Percentiles rank a stretch among this genome's conserved stretches.
Conservation (phyloP, 2,888 invertebrate species). For the Philopedon plagiatum region DNA sequence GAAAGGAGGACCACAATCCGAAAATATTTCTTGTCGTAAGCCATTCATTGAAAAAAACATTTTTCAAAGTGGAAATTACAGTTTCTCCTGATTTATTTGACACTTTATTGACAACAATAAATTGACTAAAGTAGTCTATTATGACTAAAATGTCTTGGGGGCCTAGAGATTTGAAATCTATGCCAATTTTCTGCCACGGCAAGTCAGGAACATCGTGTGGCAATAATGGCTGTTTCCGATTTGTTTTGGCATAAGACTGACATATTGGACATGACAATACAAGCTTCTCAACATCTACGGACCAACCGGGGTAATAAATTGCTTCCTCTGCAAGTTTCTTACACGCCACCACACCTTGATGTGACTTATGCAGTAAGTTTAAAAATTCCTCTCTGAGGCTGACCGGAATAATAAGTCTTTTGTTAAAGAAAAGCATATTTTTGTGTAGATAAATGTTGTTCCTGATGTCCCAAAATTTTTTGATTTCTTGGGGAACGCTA, state of each 20-base stretch:
- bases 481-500: no score
- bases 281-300: no score
- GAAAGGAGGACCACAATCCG: neutral
- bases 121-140: no score
- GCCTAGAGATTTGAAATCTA: conserved; percentile 35
- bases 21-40: neutral
- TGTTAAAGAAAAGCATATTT: no score
- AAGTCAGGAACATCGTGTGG: conserved; percentile 34
- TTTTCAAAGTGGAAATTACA: conserved; percentile 22
- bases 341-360: no score
- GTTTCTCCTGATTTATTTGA: conserved; percentile 23
- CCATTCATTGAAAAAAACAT: neutral
- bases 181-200: conserved; percentile 48
- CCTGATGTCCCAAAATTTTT: no score
- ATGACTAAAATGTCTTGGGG: conserved; percentile 51
- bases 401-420: no score
- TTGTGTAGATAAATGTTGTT: no score
- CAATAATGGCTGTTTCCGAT: conserved; percentile 38
- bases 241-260: conserved; percentile 33
- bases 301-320: no score
- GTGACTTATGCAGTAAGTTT: no score
- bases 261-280: conserved; percentile 40
- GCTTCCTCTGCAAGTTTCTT: no score
- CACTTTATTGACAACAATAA: conserved; percentile 50
- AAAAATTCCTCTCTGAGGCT: no score